Conservation (phyloP, 2,113 vertebrate species). For the Ochotona princeps region DNA sequence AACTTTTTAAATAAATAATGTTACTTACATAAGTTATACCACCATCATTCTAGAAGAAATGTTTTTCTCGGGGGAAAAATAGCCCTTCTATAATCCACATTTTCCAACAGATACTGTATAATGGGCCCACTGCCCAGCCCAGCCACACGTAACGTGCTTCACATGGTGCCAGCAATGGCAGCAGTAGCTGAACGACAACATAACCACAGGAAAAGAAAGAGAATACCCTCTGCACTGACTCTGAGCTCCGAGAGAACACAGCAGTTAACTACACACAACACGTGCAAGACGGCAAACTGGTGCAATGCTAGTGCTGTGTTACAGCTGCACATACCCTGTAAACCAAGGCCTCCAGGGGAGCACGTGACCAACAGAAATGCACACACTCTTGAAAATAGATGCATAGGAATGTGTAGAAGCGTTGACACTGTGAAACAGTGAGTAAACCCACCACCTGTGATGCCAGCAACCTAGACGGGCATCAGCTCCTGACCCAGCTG, state of each 20-base stretch:
- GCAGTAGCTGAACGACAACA: neutral
- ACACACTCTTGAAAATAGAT: neutral
- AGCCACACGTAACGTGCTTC: neutral
- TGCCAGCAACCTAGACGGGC: too few relatives aligned
- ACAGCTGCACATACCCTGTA: neutral
- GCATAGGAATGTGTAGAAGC: neutral
- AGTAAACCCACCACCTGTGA: too few relatives aligned
- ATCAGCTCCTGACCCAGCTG: too few relatives aligned
- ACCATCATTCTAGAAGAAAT: neutral
- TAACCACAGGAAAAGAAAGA: neutral
- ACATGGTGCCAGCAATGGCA: neutral
- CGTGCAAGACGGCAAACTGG: neutral
- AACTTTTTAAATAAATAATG: neutral
- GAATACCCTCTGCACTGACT: neutral
- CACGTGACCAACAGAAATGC: neutral
- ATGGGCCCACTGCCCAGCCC: neutral
- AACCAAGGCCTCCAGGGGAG: neutral
- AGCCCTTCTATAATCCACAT: neutral
- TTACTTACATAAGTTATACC: neutral
- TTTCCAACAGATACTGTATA: neutral
- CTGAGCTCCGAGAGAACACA: neutral
- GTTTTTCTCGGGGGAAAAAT: constrained; percentile 15
- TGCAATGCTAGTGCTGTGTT: neutral
- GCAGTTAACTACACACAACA: neutral
- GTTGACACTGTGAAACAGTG: neutral